phyloP scores from a whole-genome alignment of 2,113 vertebrate genomes.

The Egretta garzetta region DNA sequence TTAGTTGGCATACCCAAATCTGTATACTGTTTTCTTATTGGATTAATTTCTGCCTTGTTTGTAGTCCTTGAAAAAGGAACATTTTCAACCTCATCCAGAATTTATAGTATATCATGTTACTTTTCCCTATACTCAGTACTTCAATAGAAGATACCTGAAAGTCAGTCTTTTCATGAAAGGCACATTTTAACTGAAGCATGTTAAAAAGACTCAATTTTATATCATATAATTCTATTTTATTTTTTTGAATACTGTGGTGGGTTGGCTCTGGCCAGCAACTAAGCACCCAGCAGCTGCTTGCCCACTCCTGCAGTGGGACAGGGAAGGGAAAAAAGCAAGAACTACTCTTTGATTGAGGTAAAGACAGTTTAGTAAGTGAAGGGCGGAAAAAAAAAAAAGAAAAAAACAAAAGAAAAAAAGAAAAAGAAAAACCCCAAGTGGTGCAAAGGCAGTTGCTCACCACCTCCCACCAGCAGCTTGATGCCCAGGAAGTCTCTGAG shows the following conservation, averaged over 20 bases:
- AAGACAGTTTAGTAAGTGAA: not conserved
- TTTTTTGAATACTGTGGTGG: not conserved
- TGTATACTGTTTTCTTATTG: not conserved
- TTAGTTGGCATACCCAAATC: not conserved
- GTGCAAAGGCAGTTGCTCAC: not conserved
- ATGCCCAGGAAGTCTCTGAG: not conserved
- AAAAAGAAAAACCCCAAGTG: not conserved
- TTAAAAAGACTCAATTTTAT: not conserved
- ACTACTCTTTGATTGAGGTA: not conserved
- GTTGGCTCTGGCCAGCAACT: not conserved
- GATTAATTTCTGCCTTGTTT: not conserved
- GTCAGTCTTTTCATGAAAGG: not conserved
- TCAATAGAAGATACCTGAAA: not conserved
- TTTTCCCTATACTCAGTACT: not conserved
- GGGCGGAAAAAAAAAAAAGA: rapidly evolving
- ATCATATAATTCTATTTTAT: not conserved
- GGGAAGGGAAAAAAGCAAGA: not conserved
- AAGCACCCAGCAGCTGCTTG: not conserved
- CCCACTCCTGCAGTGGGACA: not conserved
- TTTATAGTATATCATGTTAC: not conserved
- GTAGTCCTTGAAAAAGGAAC: not conserved
- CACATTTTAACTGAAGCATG: not conserved
- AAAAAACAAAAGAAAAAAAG: too few species aligned
- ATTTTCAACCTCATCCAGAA: not conserved
- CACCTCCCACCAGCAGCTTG: not conserved